Conservation (phyloP, 2,113 vertebrate species). For the Dromaius novaehollandiae region DNA sequence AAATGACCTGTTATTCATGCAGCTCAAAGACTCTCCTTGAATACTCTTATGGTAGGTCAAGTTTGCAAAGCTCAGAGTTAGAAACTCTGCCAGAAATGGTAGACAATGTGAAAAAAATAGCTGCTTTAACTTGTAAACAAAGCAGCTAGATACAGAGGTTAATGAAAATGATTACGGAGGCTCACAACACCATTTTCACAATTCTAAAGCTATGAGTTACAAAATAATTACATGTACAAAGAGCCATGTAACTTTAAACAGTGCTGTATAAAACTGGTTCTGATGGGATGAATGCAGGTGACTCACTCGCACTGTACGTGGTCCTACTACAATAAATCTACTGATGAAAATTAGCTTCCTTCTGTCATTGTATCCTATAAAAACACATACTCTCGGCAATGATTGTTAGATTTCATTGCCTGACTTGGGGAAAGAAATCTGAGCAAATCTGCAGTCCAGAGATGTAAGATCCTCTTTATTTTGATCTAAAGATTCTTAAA, state of each 20-base stretch:
- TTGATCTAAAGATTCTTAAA: neutral
- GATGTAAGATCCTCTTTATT: neutral
- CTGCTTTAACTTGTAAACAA: neutral
- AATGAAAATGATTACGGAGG: neutral
- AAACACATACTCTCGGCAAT: neutral
- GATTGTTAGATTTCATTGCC: neutral
- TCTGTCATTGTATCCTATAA: neutral
- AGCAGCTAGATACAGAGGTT: neutral
- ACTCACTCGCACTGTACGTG: neutral
- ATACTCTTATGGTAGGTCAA: neutral
- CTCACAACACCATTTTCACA: neutral
- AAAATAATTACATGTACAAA: neutral
- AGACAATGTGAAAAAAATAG: neutral
- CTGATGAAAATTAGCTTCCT: neutral
- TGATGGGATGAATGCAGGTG: neutral
- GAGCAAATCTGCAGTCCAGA: neutral
- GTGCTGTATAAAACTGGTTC: neutral
- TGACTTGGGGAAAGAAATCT: neutral
- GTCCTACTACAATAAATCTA: neutral
- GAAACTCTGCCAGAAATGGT: neutral
- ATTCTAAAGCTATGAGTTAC: neutral
- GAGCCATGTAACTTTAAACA: neutral
- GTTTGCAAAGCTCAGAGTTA: fast-evolving
- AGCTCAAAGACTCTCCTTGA: neutral
- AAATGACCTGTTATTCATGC: fast-evolving